Evolutionary conservation across 2,797 vertebrate species (phyloP).

Genomic region (Microctenopoma lineatum): DNA sequence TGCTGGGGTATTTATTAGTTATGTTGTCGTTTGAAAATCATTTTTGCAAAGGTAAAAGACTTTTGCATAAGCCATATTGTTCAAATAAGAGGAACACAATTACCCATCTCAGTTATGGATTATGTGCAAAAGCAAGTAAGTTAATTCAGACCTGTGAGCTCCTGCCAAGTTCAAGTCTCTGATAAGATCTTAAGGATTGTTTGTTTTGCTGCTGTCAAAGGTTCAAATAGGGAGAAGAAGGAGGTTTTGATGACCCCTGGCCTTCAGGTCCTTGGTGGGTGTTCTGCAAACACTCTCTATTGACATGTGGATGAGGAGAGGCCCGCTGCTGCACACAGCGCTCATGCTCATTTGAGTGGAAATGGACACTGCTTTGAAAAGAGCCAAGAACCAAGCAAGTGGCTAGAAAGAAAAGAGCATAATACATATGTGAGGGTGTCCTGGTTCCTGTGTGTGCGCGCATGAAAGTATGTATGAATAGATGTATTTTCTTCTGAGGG

Average conservation of each 20-base stretch:
- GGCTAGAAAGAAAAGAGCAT: constrained; percentile 53
- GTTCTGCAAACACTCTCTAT: constrained; percentile 78
- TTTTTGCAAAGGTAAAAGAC: not conserved
- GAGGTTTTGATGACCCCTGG: constrained; percentile 81
- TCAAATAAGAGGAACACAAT: too few relatives aligned
- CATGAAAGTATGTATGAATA: constrained; percentile 7
- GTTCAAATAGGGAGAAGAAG: constrained; percentile 73
- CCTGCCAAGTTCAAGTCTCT: constrained; percentile 78
- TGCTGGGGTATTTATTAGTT: not conserved
- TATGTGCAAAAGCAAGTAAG: constrained; percentile 26
- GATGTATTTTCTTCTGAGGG: constrained; percentile 22
- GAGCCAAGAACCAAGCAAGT: constrained; percentile 53
- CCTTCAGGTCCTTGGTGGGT: constrained; percentile 77
- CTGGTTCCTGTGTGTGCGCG: constrained; percentile 39
- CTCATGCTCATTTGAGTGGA: constrained; percentile 74
- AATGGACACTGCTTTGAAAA: constrained; percentile 70
- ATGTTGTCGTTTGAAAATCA: not conserved
- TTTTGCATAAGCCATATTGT: not conserved
- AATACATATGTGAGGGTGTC: constrained; percentile 47
- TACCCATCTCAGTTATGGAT: not conserved
- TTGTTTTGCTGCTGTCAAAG: constrained; percentile 80
- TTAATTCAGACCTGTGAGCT: constrained; percentile 61
- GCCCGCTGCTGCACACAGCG: constrained; percentile 55
- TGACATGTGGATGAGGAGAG: constrained; percentile 74
- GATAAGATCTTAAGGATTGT: constrained; percentile 80